Conservation (phyloP, 1,140 invertebrate genomes). For the Helicoverpa zea region DNA sequence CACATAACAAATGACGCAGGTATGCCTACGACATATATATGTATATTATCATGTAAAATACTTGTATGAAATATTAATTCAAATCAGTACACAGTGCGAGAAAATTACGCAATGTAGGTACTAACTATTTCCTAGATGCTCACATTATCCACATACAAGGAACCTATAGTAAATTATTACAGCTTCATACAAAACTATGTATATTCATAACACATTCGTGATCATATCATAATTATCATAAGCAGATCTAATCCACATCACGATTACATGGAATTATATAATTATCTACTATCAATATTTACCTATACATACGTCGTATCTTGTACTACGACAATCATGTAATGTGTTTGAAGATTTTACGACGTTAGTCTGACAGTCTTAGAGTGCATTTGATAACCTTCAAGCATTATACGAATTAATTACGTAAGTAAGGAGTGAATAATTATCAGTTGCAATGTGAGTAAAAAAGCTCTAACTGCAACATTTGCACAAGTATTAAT, state of each 20-base stretch:
- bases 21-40: no score
- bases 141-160: conserved; percentile 21
- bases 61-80: no score
- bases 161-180: conserved; percentile 32
- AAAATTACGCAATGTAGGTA: no score
- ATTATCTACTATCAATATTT: conserved; percentile 10
- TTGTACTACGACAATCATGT: background rate
- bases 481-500: no score
- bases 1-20: background rate
- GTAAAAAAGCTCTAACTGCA: no score
- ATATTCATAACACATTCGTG: conserved; percentile 29
- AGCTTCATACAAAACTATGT: background rate
- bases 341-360: background rate
- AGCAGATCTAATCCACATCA: conserved; percentile 24
- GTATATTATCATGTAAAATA: no score
- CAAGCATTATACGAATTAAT: background rate
- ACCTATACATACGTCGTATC: background rate
- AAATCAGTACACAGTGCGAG: no score
- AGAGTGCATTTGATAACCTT: background rate
- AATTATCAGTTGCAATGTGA: no score
- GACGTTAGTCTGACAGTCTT: background rate
- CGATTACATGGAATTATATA: conserved; percentile 25
- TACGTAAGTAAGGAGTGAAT: no score
- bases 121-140: conserved; percentile 19
- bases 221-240: background rate